phyloP scores from a whole-genome alignment of 2,888 invertebrate genomes.

The Caenorhabditis virilis region DNA sequence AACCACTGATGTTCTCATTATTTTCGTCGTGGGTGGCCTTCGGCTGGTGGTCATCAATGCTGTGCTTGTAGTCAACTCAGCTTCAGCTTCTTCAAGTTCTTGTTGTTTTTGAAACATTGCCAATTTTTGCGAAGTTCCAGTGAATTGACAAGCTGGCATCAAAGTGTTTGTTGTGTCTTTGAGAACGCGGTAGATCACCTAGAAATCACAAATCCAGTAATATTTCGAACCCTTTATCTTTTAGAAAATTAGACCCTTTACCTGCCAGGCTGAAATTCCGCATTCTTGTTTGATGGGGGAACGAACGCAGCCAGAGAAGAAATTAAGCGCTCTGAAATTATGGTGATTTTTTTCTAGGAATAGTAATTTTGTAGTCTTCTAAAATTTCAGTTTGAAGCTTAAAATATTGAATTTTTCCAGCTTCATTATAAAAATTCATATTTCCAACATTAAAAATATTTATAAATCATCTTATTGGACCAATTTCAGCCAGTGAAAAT shows the following conservation, averaged over 20 bases:
- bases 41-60: too few relatives aligned
- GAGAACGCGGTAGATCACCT: slow-evolving; percentile 66
- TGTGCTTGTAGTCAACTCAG: not conserved
- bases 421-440: too few relatives aligned
- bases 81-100: not conserved
- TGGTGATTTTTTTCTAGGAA: not conserved
- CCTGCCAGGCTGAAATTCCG: slow-evolving; percentile 57
- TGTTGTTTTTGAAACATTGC: slow-evolving; percentile 23
- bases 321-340: slow-evolving; percentile 64
- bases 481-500: too few relatives aligned
- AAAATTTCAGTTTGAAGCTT: too few relatives aligned
- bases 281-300: slow-evolving; percentile 59
- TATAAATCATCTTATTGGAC: too few relatives aligned
- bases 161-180: slow-evolving; percentile 67
- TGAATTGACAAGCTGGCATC: slow-evolving; percentile 67
- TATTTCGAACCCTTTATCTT: slow-evolving; percentile 2
- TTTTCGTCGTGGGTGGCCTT: too few relatives aligned
- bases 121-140: slow-evolving; percentile 47
- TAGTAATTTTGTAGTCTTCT: not conserved
- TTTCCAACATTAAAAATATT: too few relatives aligned
- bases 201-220: slow-evolving; percentile 1
- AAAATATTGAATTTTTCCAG: too few relatives aligned
- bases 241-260: slow-evolving; percentile 7
- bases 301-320: slow-evolving; percentile 63
- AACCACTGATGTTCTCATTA: not conserved